Conservation (phyloP, 1,140 invertebrate species). For the Planococcus citri region DNA sequence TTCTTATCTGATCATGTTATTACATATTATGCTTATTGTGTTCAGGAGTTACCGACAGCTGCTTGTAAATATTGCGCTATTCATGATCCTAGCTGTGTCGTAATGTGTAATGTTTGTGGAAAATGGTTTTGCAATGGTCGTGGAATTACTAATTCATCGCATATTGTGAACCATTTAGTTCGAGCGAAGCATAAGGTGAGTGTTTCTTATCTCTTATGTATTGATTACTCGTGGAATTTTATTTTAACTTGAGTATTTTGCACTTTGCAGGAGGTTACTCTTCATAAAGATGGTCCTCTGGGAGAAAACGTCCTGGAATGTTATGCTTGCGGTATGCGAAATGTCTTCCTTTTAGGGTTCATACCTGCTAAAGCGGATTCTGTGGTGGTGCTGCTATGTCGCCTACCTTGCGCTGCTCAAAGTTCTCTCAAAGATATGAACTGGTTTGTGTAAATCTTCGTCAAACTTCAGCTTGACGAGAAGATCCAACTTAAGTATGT, state of each 20-base stretch:
- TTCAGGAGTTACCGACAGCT: conserved; percentile 74
- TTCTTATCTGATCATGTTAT: neutral
- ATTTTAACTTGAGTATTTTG: neutral
- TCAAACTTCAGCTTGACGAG: too few species aligned
- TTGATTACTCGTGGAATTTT: neutral
- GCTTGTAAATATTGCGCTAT: conserved; percentile 98
- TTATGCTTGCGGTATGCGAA: too few species aligned
- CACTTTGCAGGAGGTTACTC: too few species aligned
- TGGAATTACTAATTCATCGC: conserved; percentile 96
- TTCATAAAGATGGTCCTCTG: too few species aligned
- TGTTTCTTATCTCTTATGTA: conserved; percentile 87
- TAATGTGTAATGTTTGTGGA: too few species aligned
- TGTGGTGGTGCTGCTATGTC: conserved; percentile 47
- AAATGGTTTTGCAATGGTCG: too few species aligned
- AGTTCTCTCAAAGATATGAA: conserved; percentile 96
- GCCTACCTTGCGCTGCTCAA: conserved; percentile 94
- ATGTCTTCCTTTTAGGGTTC: too few species aligned
- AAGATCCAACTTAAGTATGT: neutral
- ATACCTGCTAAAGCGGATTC: too few species aligned
- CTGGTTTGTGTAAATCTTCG: conserved; percentile 61
- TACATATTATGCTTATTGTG: conserved; percentile 12
- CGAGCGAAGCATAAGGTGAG: too few species aligned
- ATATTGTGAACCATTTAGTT: conserved; percentile 97
- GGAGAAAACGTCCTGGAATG: too few species aligned
- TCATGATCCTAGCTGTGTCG: too few species aligned